These are phyloP conservation scores for Oedothorax gibbosus DNA, from an alignment of 1,140 invertebrate species.

Conservation along the genomic window DNA sequence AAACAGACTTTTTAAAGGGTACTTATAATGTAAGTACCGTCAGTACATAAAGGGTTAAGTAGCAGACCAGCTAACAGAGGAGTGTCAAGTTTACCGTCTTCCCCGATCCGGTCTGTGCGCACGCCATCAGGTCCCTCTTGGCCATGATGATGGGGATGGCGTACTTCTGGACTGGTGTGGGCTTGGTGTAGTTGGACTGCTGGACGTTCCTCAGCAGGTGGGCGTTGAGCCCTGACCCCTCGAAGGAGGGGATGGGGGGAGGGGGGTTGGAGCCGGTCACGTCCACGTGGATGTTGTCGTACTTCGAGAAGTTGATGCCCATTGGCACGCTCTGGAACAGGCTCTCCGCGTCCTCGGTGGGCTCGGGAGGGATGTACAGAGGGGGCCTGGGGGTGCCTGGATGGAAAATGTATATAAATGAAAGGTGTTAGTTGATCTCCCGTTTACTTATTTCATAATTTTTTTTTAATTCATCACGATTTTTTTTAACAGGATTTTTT, in stretches of 20 bases:
- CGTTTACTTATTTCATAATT: too few relatives aligned
- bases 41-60: too few relatives aligned
- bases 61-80: too few relatives aligned
- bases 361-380: slow-evolving; percentile 84
- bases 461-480: too few relatives aligned
- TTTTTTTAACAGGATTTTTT: too few relatives aligned
- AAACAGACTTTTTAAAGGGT: too few relatives aligned
- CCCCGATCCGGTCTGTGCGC: slow-evolving; percentile 97
- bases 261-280: slow-evolving; percentile 80
- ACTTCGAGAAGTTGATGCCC: slow-evolving; percentile 92
- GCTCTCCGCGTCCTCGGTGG: slow-evolving; percentile 75
- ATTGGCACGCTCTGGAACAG: slow-evolving; percentile 80
- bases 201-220: slow-evolving; percentile 82
- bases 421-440: too few relatives aligned
- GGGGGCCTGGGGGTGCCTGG: slow-evolving; percentile 57
- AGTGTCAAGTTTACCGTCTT: slow-evolving; percentile 82
- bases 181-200: slow-evolving; percentile 84
- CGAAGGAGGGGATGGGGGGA: slow-evolving; percentile 77
- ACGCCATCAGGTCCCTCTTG: slow-evolving; percentile 92
- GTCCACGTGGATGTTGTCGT: slow-evolving; percentile 84
- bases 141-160: slow-evolving; percentile 85
- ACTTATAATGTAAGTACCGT: too few relatives aligned
- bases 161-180: slow-evolving; percentile 94
- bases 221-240: slow-evolving; percentile 73
- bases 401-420: background rate